Evolutionary conservation across 1,140 invertebrate species (phyloP).

Genomic region (Drosophila virilis): DNA sequence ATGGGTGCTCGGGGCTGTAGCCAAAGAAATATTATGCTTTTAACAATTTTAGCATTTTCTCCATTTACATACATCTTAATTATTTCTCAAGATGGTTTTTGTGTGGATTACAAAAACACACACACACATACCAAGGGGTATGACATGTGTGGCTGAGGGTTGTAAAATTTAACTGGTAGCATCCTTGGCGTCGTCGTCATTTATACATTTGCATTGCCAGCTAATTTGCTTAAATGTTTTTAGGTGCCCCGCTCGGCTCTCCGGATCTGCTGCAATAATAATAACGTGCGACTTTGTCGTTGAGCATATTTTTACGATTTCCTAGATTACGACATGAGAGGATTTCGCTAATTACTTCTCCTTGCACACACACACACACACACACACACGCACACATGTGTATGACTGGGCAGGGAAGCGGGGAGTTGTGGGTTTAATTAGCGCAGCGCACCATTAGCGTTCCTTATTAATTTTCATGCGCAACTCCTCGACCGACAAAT

Average conservation of each 20-base stretch:
- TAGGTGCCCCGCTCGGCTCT: conserved; percentile 55
- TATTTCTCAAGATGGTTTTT: conserved; percentile 83
- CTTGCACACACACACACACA: conserved; percentile 16
- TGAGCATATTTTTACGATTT: conserved; percentile 80
- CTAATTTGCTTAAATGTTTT: conserved; percentile 83
- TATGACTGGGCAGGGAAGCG: not conserved
- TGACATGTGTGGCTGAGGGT: conserved; percentile 46
- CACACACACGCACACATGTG: not conserved
- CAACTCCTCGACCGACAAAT: conserved; percentile 31
- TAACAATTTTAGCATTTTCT: conserved; percentile 83
- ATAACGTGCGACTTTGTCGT: conserved; percentile 71
- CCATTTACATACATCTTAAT: conserved; percentile 84
- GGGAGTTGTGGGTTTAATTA: conserved; percentile 63
- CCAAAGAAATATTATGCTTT: conserved; percentile 83
- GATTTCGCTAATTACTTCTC: conserved; percentile 77
- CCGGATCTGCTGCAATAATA: conserved; percentile 65
- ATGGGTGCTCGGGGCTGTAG: conserved; percentile 28
- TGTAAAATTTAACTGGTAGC: conserved; percentile 73
- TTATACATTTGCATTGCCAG: conserved; percentile 82
- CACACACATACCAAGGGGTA: not conserved
- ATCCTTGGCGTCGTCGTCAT: conserved; percentile 69
- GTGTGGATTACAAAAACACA: conserved; percentile 61
- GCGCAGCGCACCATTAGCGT: conserved; percentile 64
- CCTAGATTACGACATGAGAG: conserved; percentile 67
- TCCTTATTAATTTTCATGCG: conserved; percentile 64